These are phyloP conservation scores for Pterois miles DNA, from an alignment of 2,797 vertebrate species.

Conservation along the genomic window DNA sequence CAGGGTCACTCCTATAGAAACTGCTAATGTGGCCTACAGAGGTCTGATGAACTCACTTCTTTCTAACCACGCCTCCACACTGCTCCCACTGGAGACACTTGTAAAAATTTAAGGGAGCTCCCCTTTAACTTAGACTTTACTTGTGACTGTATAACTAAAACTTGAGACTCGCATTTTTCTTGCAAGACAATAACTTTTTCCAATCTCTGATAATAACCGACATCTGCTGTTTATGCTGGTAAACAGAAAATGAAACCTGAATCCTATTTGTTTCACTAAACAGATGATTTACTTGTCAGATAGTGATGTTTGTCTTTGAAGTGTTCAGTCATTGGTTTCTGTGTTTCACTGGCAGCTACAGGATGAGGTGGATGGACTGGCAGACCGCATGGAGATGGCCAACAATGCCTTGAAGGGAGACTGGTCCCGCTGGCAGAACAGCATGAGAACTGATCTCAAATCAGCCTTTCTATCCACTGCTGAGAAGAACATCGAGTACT, in stretches of 20 bases:
- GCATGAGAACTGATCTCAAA: constrained; percentile 89
- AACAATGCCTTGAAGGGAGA: constrained; percentile 91
- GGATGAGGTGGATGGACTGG: constrained; percentile 90
- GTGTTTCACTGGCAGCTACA: constrained; percentile 81
- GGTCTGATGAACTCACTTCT: no score
- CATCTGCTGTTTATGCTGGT: not conserved
- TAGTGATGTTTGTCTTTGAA: not conserved
- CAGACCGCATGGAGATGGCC: constrained; percentile 90
- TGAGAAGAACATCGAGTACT: constrained; percentile 89
- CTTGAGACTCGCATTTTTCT: no score
- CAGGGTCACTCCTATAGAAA: no score
- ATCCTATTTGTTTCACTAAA: not conserved
- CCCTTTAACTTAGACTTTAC: not conserved
- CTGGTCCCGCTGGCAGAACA: constrained; percentile 90
- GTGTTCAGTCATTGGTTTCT: not conserved
- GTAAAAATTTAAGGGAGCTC: not conserved
- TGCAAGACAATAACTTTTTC: no score
- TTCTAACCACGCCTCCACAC: no score
- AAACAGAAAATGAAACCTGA: no score
- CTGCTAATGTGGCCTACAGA: no score
- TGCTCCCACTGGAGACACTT: no score
- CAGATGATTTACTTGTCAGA: not conserved
- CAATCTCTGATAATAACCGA: not conserved
- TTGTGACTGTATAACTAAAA: not conserved
- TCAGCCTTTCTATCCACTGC: constrained; percentile 85